A percentile compares a stretch with the other conserved stretches of the same genome.
Conservation (phyloP, 2,113 vertebrate genomes). For the Coptodon bakossiorum region DNA sequence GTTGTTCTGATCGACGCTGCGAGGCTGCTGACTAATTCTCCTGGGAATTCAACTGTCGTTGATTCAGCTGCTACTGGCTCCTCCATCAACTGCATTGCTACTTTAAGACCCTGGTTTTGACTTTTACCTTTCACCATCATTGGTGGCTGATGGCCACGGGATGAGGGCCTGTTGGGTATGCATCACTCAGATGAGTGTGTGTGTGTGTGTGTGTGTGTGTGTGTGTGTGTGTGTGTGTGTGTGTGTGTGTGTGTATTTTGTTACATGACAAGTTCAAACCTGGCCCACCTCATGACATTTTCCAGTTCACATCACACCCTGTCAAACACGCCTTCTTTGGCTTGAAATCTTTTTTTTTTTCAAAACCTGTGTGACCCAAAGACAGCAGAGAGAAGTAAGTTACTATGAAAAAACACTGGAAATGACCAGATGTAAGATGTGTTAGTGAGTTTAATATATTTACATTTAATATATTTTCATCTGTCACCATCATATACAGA, state of each 20-base stretch:
- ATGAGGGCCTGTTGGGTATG: neutral
- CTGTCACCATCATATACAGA: neutral
- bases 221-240: neutral
- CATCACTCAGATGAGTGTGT: neutral
- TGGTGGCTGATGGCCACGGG: neutral
- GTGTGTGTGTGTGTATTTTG: fast-evolving
- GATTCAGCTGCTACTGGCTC: neutral
- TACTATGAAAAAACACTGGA: neutral
- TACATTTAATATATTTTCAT: neutral
- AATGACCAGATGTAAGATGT: neutral
- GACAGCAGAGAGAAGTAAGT: neutral
- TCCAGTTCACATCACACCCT: neutral
- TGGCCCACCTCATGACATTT: neutral
- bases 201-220: no score
- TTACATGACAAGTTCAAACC: neutral
- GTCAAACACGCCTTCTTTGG: neutral
- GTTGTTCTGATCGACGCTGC: neutral
- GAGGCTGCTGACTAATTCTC: neutral
- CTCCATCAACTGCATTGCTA: neutral
- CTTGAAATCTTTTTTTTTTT: neutral
- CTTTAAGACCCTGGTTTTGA: neutral
- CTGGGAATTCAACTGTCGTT: neutral
- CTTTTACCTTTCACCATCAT: neutral
- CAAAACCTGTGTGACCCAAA: neutral
- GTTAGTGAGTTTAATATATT: neutral